Evolutionary conservation across 1,140 invertebrate genomes (phyloP), one percentile per base, ranked within the genome.

Genomic region (Camponotus pennsylvanicus): DNA sequence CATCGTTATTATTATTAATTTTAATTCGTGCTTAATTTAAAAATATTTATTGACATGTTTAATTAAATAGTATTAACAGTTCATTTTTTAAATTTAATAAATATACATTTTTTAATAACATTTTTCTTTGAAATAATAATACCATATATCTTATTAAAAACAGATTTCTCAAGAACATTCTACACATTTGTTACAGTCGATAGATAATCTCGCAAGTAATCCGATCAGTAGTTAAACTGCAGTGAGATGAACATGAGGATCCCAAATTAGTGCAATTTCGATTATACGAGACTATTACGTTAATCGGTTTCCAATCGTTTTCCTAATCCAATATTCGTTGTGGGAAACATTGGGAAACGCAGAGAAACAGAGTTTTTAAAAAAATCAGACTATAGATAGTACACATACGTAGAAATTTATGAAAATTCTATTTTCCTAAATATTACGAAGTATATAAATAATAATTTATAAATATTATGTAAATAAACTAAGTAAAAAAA

Each of bases 151-250:
- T 32, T 5, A 18, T 13, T 27, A 71, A 80, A 42, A 11, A 21
- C 3, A 70, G 27, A 2, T 71, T 71, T 9, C 15, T 80, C 55
- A n/a, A 18, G 6, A 15, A 37, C 9, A 82, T 75, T n/a, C 40
- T 63, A 40, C 61, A 21, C 67, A 45, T 61, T 73, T 83, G 69
- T 83, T 45, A 75, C 27, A 1, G 13, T 7, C 11, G 64, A 73
- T 40, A 82, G 52, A 52, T 82, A 73, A 40, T 40, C 32, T 61
- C 27, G 32, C 55, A 83, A 13, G 40, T 83, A 83, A 83, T 75
- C 79, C 67, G 79, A 83, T 83, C 79, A 63, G 27, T 27, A 57
- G 69, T 13, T 11, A 83, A 83, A 18, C 55, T 61, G 52, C 32
- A 69, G 40, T 32, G 11, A 7, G 40, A 82, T 70, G 42, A 13